phyloP scores from a whole-genome alignment of 2,888 invertebrate species.

The Balanococcus diminutus region DNA sequence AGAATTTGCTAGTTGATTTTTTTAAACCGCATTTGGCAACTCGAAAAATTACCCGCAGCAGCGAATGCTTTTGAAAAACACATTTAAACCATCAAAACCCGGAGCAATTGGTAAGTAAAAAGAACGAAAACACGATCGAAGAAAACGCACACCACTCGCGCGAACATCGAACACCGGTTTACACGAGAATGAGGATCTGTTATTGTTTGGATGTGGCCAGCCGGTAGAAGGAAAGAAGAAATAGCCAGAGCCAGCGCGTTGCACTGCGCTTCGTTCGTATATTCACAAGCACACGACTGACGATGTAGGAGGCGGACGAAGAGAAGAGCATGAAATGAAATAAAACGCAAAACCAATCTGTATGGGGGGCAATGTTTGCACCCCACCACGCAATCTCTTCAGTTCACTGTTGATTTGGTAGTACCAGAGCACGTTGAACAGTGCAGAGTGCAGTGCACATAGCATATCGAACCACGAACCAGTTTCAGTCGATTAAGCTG shows the following conservation, averaged over 20 bases:
- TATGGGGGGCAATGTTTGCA: slow-evolving; percentile 14
- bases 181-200: background rate
- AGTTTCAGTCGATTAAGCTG: background rate
- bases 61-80: too few relatives aligned
- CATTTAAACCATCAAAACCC: too few relatives aligned
- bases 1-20: too few relatives aligned
- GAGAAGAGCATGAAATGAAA: background rate
- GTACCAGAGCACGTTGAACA: too few relatives aligned
- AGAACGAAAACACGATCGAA: background rate
- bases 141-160: background rate
- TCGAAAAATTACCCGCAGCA: too few relatives aligned
- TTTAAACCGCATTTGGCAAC: too few relatives aligned
- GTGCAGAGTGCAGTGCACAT: background rate
- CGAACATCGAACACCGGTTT: background rate
- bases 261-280: background rate
- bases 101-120: too few relatives aligned
- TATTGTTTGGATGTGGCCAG: background rate
- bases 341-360: slow-evolving; percentile 15
- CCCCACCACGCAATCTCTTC: too few relatives aligned
- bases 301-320: background rate
- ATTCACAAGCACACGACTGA: background rate
- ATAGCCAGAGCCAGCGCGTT: background rate
- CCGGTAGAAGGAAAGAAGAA: background rate
- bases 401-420: too few relatives aligned
- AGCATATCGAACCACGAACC: background rate